Conservation (phyloP, 2,113 vertebrate genomes). For the Nycticebus coucang region DNA sequence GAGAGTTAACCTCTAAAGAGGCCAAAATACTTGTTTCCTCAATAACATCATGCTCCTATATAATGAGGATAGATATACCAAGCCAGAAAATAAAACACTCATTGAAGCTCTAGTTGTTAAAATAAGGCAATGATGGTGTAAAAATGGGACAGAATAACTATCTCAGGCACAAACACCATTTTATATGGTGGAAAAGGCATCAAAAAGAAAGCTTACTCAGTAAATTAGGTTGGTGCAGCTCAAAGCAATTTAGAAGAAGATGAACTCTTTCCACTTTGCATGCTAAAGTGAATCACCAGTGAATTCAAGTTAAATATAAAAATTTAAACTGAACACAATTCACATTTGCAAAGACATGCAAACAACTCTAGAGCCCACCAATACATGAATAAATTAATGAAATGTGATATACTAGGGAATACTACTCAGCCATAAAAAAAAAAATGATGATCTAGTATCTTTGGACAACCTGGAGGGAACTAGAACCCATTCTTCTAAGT, state of each 20-base stretch:
- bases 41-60: background rate
- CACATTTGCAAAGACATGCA: too few species aligned
- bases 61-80: background rate
- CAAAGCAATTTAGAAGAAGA: background rate
- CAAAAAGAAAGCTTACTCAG: background rate
- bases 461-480: too few species aligned
- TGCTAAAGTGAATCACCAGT: background rate
- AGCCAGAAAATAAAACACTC: background rate
- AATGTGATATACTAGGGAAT: too few species aligned
- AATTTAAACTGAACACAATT: background rate
- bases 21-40: background rate
- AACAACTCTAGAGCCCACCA: too few species aligned
- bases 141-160: background rate
- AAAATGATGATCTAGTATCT: too few species aligned
- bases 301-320: constrained; percentile 52
- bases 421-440: too few species aligned
- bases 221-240: background rate
- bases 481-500: too few species aligned
- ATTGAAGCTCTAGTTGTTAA: background rate
- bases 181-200: background rate
- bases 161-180: background rate
- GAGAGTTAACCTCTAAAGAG: background rate
- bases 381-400: too few species aligned
- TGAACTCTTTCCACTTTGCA: background rate
- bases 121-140: background rate